phyloP scores from a whole-genome alignment of 2,797 vertebrate genomes.

The Hipposideros larvatus region DNA sequence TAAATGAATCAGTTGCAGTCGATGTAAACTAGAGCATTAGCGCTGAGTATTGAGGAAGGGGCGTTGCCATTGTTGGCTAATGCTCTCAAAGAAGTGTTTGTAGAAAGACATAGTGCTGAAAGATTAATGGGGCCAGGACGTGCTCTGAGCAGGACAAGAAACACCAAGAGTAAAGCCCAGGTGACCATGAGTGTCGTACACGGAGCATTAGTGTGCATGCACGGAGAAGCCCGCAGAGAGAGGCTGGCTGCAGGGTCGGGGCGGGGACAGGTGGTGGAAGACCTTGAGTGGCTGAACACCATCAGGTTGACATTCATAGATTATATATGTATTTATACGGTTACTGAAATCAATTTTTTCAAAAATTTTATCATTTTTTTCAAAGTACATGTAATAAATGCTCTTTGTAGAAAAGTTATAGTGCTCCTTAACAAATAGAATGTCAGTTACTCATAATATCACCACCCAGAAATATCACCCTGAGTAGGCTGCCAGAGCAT shows the following conservation, averaged over 20 bases:
- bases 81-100: background rate
- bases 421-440: background rate
- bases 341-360: background rate
- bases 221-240: background rate
- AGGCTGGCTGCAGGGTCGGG: background rate
- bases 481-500: background rate
- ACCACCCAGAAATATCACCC: background rate
- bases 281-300: background rate
- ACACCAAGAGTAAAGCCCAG: background rate
- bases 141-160: background rate
- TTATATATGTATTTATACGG: background rate
- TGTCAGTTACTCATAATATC: background rate
- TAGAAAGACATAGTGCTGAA: background rate
- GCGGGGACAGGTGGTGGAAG: background rate
- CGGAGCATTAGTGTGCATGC: background rate
- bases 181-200: accelerated
- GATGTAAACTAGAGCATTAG: too few species aligned
- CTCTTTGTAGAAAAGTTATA: background rate
- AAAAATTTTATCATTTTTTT: background rate
- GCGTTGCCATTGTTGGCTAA: background rate
- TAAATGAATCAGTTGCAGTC: background rate
- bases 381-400: background rate
- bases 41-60: background rate
- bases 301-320: background rate
- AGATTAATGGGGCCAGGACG: accelerated